Conservation (phyloP, 64 coral and sea anemone genomes). For the Porites lutea region DNA sequence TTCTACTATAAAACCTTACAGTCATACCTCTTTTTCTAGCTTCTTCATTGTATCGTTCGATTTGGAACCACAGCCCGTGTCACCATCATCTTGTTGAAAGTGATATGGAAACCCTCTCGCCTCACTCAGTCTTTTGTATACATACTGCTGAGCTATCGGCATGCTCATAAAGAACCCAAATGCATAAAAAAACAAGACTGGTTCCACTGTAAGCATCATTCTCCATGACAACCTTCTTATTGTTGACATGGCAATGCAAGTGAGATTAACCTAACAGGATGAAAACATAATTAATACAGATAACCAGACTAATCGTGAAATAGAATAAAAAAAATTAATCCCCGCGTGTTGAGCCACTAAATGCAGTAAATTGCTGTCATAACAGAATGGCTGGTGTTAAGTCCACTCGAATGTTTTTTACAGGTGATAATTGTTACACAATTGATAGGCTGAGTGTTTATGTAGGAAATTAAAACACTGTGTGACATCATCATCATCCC, state of each 20-base stretch:
- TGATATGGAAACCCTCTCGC: conserved; percentile 79
- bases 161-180: conserved; percentile 86
- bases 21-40: conserved; percentile 71
- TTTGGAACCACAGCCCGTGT: conserved; percentile 33
- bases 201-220: conserved; percentile 75
- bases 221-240: not conserved
- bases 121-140: conserved; percentile 84
- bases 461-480: too few species aligned
- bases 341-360: too few species aligned
- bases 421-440: too few species aligned
- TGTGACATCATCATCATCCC: too few species aligned
- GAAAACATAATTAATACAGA: not conserved
- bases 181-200: conserved; percentile 93
- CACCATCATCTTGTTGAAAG: not conserved
- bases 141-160: conserved; percentile 91
- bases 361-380: too few species aligned
- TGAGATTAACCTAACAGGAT: not conserved
- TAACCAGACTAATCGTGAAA: too few species aligned
- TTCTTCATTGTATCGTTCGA: conserved; percentile 66
- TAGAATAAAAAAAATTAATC: too few species aligned
- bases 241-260: not conserved
- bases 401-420: too few species aligned
- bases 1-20: not conserved
- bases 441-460: too few species aligned
- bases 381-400: too few species aligned